phyloP scores from a whole-genome alignment of 2,113 vertebrate species.

The Corydoras sp. region DNA sequence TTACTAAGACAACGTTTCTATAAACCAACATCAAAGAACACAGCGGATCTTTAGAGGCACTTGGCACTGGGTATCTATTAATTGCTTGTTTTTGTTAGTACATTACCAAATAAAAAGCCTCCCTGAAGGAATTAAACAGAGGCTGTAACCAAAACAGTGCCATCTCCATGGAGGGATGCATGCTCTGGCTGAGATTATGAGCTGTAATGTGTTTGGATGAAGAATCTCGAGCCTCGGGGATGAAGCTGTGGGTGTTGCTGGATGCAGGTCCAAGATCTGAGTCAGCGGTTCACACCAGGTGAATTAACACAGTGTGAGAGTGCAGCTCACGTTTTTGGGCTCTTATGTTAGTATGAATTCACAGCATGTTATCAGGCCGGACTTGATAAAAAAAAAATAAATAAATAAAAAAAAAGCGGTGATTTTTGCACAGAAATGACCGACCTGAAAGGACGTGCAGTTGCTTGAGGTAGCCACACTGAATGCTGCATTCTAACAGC shows the following conservation, averaged over 20 bases:
- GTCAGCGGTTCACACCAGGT: constrained; percentile 41
- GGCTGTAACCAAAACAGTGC: constrained; percentile 38
- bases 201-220: constrained; percentile 32
- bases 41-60: constrained; percentile 8
- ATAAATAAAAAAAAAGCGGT: no score
- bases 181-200: constrained; percentile 27
- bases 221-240: constrained; percentile 33
- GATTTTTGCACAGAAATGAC: no score
- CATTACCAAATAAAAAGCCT: constrained; percentile 31
- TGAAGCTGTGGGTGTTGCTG: constrained; percentile 19
- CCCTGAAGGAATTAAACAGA: constrained; percentile 32
- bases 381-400: no score
- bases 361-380: no score
- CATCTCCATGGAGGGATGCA: constrained; percentile 33
- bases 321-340: neutral
- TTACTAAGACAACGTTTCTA: constrained; percentile 17
- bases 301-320: constrained; percentile 13
- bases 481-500: no score
- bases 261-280: constrained; percentile 17
- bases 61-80: constrained; percentile 18
- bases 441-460: no score
- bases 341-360: no score
- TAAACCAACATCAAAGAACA: constrained; percentile 35
- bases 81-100: constrained; percentile 39
- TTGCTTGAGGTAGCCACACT: no score